These are phyloP conservation scores for Lepidostoma basale DNA, from an alignment of 1,140 invertebrate genomes.

Conservation along the genomic window DNA sequence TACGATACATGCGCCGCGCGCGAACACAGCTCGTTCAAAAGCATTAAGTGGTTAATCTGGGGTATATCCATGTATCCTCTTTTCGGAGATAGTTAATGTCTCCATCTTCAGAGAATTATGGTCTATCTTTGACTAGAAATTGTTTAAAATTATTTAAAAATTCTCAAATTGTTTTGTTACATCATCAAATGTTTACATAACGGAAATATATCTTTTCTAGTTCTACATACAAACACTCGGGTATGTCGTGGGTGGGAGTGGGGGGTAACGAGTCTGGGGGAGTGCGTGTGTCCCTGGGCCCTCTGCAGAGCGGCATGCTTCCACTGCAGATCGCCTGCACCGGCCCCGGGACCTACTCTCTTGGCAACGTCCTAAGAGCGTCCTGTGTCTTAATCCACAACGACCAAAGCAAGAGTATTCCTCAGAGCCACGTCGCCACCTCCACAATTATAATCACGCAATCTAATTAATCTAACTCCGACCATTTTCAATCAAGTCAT, in stretches of 20 bases:
- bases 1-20: too few relatives aligned
- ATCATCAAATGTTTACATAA: slow-evolving; percentile 2
- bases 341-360: slow-evolving; percentile 54
- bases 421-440: slow-evolving; percentile 51
- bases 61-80: too few relatives aligned
- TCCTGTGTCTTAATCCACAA: slow-evolving; percentile 25
- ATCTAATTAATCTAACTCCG: slow-evolving; percentile 32
- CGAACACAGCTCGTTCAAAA: too few relatives aligned
- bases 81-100: too few relatives aligned
- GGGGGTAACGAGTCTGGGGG: slow-evolving; percentile 48
- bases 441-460: slow-evolving; percentile 54
- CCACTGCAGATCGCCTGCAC: slow-evolving; percentile 53
- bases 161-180: not conserved
- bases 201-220: slow-evolving; percentile 27
- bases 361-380: slow-evolving; percentile 49
- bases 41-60: too few relatives aligned
- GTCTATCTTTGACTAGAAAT: too few relatives aligned
- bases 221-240: slow-evolving; percentile 30
- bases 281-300: slow-evolving; percentile 50
- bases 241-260: slow-evolving; percentile 48
- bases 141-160: too few relatives aligned
- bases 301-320: slow-evolving; percentile 51
- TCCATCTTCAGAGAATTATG: too few relatives aligned
- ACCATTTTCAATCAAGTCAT: not conserved
- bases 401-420: slow-evolving; percentile 40